These are phyloP conservation scores for Antechinus flavipes DNA, from an alignment of 2,113 vertebrate species.

Conservation along the genomic window DNA sequence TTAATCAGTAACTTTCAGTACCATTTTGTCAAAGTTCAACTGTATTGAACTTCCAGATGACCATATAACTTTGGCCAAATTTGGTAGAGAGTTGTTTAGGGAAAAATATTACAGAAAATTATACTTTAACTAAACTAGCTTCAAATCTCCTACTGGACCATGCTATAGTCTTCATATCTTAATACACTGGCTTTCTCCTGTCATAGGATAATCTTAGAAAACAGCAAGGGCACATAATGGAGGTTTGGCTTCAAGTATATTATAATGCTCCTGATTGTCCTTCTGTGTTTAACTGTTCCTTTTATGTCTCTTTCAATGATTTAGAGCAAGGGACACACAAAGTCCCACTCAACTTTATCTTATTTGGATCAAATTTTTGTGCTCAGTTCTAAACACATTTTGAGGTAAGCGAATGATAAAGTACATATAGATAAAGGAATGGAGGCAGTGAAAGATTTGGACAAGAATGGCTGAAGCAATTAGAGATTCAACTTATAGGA, in stretches of 20 bases:
- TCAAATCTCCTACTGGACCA: not conserved
- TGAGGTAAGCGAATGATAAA: not conserved
- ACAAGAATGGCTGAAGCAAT: not conserved
- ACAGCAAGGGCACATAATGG: not conserved
- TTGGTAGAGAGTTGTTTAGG: not conserved
- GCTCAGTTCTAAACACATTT: not conserved
- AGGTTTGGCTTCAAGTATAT: not conserved
- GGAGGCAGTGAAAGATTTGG: too few species aligned
- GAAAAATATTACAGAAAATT: too few species aligned
- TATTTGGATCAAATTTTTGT: not conserved
- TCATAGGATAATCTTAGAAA: not conserved
- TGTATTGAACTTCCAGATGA: not conserved
- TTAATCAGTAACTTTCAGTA: not conserved
- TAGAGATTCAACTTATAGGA: not conserved
- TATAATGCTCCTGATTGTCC: conserved; percentile 21
- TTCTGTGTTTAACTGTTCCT: not conserved
- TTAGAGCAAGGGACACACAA: not conserved
- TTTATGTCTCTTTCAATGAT: not conserved
- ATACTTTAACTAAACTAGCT: not conserved
- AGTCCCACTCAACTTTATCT: not conserved
- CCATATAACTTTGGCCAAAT: not conserved
- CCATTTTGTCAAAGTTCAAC: not conserved
- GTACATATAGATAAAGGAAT: too few species aligned
- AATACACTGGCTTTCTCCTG: not conserved
- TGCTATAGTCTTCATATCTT: not conserved